These are phyloP conservation scores for Cryptocephalus primarius DNA, from an alignment of 2,888 invertebrate species.

Conservation along the genomic window DNA sequence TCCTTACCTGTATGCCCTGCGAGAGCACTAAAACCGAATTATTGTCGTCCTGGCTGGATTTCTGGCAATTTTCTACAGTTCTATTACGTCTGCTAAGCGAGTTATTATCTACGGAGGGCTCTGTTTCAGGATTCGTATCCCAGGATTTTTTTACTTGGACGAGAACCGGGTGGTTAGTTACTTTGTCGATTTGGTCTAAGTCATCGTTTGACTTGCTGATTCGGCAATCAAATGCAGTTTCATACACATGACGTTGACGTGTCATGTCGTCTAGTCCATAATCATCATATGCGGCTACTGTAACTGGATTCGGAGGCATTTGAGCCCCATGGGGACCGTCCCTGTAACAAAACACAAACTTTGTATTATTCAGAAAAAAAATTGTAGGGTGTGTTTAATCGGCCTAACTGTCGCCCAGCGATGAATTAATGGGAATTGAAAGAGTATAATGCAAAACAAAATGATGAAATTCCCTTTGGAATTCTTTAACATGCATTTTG, in stretches of 20 bases:
- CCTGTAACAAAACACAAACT: slow-evolving; percentile 23
- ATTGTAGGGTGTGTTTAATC: neutral
- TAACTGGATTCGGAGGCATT: slow-evolving; percentile 15
- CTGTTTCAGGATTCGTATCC: slow-evolving; percentile 17
- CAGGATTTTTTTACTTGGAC: slow-evolving; percentile 43
- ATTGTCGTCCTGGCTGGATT: slow-evolving; percentile 48
- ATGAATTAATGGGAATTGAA: too few species aligned
- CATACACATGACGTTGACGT: slow-evolving; percentile 67
- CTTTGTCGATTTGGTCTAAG: slow-evolving; percentile 69
- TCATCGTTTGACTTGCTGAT: slow-evolving; percentile 71
- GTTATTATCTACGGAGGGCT: slow-evolving; percentile 21
- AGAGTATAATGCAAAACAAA: too few species aligned
- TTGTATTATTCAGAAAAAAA: neutral
- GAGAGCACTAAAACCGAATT: slow-evolving; percentile 37
- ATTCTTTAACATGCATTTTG: too few species aligned
- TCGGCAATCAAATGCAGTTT: slow-evolving; percentile 84
- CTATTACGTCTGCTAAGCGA: slow-evolving; percentile 38
- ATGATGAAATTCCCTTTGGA: too few species aligned
- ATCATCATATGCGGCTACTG: slow-evolving; percentile 9
- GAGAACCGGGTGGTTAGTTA: slow-evolving; percentile 69
- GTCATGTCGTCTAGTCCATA: slow-evolving; percentile 48
- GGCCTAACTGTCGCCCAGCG: too few species aligned
- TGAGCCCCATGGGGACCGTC: slow-evolving; percentile 36
- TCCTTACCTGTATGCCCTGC: slow-evolving; percentile 37
- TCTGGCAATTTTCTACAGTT: slow-evolving; percentile 40